These are phyloP conservation scores for Conus ventricosus DNA, from an alignment of 1,140 invertebrate species.

Conservation along the genomic window DNA sequence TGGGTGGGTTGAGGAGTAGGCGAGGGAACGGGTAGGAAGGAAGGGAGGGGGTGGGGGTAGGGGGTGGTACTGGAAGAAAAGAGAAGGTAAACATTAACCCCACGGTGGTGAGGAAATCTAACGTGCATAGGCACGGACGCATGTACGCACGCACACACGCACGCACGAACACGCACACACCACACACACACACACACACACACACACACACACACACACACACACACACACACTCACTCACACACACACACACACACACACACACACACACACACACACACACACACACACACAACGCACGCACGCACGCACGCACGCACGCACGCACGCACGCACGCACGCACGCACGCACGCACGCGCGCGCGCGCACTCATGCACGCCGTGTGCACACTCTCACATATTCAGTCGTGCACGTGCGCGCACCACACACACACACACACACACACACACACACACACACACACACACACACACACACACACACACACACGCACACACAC, in stretches of 20 bases:
- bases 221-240: not conserved
- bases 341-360: not conserved
- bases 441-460: slow-evolving; percentile 5
- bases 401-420: no score
- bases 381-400: no score
- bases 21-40: no score
- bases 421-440: slow-evolving; percentile 1
- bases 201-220: no score
- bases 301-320: no score
- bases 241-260: not conserved
- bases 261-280: no score
- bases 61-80: no score
- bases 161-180: not conserved
- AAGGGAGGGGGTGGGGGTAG: no score
- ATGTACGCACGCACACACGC: not conserved
- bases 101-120: no score
- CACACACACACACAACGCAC: no score
- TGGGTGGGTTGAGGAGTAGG: no score
- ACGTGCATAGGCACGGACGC: not conserved
- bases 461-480: not conserved
- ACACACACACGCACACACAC: not conserved
- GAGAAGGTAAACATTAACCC: not conserved
- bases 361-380: not conserved
- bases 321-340: not conserved
- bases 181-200: not conserved